A percentile compares a stretch with the other conserved stretches of the same genome.
These are phyloP conservation scores for Isurus oxyrinchus DNA, from an alignment of 2,113 vertebrate genomes.

Conservation along the genomic window DNA sequence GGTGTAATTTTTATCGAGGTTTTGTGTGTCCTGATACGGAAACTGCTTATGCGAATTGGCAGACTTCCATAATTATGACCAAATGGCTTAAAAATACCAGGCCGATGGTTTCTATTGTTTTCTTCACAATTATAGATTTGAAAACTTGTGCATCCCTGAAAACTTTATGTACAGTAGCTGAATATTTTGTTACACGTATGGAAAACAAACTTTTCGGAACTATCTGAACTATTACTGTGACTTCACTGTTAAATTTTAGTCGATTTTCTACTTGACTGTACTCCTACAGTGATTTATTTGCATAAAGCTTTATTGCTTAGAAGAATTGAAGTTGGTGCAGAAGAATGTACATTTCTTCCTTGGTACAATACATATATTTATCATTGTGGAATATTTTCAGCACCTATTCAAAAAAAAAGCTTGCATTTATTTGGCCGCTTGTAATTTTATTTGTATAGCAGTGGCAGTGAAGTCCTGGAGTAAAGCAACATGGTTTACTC, in stretches of 20 bases:
- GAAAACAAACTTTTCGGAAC: not conserved
- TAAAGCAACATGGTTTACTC: not conserved
- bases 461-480: not conserved
- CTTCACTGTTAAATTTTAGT: not conserved
- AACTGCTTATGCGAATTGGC: not conserved
- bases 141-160: not conserved
- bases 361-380: not conserved
- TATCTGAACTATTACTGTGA: not conserved
- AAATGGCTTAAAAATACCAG: not conserved
- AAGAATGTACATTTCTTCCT: not conserved
- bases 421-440: not conserved
- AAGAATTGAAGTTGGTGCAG: not conserved
- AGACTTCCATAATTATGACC: not conserved
- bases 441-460: not conserved
- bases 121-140: not conserved
- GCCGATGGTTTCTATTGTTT: not conserved
- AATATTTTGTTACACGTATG: not conserved
- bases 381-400: not conserved
- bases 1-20: not conserved
- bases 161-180: not conserved
- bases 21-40: not conserved
- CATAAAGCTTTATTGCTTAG: not conserved
- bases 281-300: not conserved
- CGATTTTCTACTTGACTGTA: not conserved
- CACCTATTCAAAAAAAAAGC: no score